Base-by-base conservation (phyloP, 1,140 invertebrate genomes). In the Drosophila lini region DNA sequence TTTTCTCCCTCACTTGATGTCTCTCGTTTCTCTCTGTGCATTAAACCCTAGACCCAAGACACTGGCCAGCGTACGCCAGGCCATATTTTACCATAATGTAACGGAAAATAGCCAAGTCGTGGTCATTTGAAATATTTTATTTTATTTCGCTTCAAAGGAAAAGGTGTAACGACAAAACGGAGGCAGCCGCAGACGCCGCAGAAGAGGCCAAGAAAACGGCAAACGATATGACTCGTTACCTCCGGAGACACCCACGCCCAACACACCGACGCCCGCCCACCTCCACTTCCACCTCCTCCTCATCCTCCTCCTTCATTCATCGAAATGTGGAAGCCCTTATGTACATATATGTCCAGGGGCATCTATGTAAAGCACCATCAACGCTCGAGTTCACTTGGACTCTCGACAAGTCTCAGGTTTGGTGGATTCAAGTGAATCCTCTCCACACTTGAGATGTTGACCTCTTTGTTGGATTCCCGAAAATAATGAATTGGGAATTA, bases 71-170 rank as follows among this genome's bases (percentile, higher is more conserved):
- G 82, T 73, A 86, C 47, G 75, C 63, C 69, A 74, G 59, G 80
- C 57, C 69, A 88, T 88, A 88, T 89, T 88, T 88, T 89, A 88
- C 77, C 80, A 88, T 88, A 88, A 88, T 88, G 83, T 88, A 89
- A 88, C 83, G 84, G 83, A 78, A 88, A 89, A 88, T 88, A 80
- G 83, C 83, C 80, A 88, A 89, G 84, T 83, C 84, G 84, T 88
- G 83, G 83, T 88, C 83, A 88, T 88, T 89, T 80, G 58, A 89
- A 88, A 83, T 88, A 88, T 88, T 88, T 88, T 86, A 85, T 82
- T 85, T 86, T 74, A 88, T 83, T 88, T 80, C 73, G 77, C 83
- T 88, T 80, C 64, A 77, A 56, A 47, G 57, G 69, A 71, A 63
- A 81, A 84, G 81, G 81, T 86, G 74, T 85, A 84, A 69, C 81